phyloP scores from a whole-genome alignment of 1,140 invertebrate genomes.

The Drosophila subobscura region DNA sequence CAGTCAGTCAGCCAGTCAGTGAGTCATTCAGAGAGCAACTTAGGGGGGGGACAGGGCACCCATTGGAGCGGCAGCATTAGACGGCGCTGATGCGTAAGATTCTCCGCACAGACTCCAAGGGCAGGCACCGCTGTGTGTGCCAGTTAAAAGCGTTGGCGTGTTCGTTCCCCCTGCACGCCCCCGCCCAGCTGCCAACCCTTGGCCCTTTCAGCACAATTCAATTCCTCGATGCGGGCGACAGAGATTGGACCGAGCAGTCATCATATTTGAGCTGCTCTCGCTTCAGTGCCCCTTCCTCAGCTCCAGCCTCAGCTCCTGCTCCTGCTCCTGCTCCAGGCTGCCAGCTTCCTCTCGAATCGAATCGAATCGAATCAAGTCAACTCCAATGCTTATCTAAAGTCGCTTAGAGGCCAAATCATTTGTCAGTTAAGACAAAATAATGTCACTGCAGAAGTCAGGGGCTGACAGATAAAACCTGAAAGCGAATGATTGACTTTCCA shows the following conservation, averaged over 20 bases:
- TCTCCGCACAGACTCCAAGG: conserved; percentile 50
- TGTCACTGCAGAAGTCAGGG: conserved; percentile 51
- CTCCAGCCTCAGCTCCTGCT: too few relatives aligned
- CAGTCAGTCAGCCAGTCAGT: conserved; percentile 24
- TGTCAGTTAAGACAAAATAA: conserved; percentile 75
- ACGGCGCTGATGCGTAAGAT: conserved; percentile 54
- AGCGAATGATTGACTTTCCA: conserved; percentile 76
- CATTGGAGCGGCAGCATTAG: conserved; percentile 46
- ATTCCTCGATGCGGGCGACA: conserved; percentile 23
- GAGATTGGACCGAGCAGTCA: conserved; percentile 12
- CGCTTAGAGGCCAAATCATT: conserved; percentile 56
- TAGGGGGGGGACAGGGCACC: neutral
- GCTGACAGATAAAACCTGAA: conserved; percentile 67
- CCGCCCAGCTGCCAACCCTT: neutral
- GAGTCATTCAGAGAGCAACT: neutral
- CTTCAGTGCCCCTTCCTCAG: conserved; percentile 48
- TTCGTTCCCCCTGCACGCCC: neutral
- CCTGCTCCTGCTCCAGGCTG: too few relatives aligned
- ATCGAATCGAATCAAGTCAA: neutral
- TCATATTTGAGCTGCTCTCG: conserved; percentile 62
- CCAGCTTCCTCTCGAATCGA: neutral
- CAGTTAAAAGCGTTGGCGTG: conserved; percentile 70
- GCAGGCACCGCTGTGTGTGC: conserved; percentile 41
- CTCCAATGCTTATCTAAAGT: conserved; percentile 42
- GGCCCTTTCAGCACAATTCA: conserved; percentile 12